phyloP scores from a whole-genome alignment of 2,113 vertebrate species.

The Athene cunicularia region DNA sequence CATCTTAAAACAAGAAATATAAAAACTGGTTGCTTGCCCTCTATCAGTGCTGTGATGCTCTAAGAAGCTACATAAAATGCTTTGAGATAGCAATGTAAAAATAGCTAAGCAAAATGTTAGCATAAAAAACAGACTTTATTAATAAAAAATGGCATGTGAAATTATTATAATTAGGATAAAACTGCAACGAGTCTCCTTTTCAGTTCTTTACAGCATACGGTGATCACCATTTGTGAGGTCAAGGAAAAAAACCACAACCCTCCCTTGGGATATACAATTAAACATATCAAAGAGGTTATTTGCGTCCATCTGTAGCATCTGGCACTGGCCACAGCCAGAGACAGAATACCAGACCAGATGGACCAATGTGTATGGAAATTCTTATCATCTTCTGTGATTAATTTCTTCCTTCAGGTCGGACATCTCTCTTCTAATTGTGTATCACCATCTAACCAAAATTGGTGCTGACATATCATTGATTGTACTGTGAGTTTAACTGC shows the following conservation, averaged over 20 bases:
- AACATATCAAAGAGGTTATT: conserved; percentile 41
- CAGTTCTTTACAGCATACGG: background rate
- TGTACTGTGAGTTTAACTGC: conserved; percentile 17
- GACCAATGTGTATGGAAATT: conserved; percentile 14
- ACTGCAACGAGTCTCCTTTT: background rate
- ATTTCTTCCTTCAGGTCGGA: conserved; percentile 56
- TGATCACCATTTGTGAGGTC: conserved; percentile 12
- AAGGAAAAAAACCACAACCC: background rate
- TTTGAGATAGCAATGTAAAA: conserved; percentile 15
- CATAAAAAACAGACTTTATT: background rate
- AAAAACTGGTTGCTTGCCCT: background rate
- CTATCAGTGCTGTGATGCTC: background rate
- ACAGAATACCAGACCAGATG: conserved; percentile 46
- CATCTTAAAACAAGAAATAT: background rate
- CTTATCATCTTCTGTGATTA: conserved; percentile 36
- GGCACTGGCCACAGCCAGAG: conserved; percentile 1
- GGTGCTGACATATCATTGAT: conserved; percentile 23
- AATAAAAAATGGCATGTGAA: background rate
- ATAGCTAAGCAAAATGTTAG: background rate
- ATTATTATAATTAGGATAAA: background rate
- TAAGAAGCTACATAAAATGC: background rate
- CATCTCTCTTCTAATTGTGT: conserved; percentile 25
- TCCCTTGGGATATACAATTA: conserved; percentile 47
- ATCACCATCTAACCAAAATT: conserved; percentile 34
- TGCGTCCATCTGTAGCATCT: conserved; percentile 52